These are phyloP conservation scores for Philaenus spumarius DNA, from an alignment of 1,140 invertebrate genomes.

Conservation along the genomic window DNA sequence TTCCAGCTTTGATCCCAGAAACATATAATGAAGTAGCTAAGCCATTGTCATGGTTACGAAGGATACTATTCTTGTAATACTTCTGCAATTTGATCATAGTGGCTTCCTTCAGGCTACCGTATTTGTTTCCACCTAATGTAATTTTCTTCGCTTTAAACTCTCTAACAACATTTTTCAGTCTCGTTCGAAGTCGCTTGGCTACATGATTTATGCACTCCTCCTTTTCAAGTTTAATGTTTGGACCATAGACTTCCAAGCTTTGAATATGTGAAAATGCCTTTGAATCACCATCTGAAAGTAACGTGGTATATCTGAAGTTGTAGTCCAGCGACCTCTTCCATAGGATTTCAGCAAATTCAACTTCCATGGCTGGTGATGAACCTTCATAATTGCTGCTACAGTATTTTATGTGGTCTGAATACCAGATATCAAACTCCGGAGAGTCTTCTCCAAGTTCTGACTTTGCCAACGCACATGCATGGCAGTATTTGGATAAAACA, in stretches of 20 bases:
- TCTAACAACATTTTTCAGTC: background rate
- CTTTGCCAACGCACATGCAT: background rate
- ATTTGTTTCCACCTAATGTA: no score
- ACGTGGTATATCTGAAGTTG: constrained; percentile 27
- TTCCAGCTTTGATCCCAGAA: background rate
- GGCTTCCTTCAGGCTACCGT: constrained; percentile 7
- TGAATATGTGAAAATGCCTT: constrained; percentile 27
- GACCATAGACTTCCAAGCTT: constrained; percentile 24
- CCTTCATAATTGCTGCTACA: constrained; percentile 23
- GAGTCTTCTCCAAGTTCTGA: background rate
- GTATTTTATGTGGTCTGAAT: constrained; percentile 19
- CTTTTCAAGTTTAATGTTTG: constrained; percentile 23
- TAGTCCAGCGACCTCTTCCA: constrained; percentile 27
- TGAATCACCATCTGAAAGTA: constrained; percentile 31
- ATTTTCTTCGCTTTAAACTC: constrained; percentile 9
- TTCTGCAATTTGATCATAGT: constrained; percentile 4
- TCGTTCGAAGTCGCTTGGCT: constrained; percentile 19
- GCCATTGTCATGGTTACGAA: background rate
- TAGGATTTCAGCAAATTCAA: constrained; percentile 25
- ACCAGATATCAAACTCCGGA: constrained; percentile 22
- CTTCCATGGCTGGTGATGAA: constrained; percentile 27
- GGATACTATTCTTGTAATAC: constrained; percentile 6
- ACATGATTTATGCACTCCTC: constrained; percentile 33
- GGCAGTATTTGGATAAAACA: no score
- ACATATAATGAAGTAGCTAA: no score